Conservation (phyloP, 2,113 vertebrate genomes). For the Meles meles region DNA sequence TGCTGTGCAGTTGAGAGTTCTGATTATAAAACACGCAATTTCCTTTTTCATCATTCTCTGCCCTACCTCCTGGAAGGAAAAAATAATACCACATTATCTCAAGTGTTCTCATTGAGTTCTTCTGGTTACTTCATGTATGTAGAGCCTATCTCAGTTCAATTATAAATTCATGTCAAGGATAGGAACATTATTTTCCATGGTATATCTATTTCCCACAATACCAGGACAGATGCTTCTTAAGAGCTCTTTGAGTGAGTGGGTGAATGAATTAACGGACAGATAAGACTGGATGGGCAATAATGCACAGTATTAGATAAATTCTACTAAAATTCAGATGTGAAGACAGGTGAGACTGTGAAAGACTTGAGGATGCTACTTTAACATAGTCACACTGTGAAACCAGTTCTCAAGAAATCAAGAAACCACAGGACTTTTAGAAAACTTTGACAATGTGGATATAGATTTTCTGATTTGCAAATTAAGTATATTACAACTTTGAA, state of each 20-base stretch:
- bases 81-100: background rate
- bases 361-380: background rate
- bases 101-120: background rate
- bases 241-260: background rate
- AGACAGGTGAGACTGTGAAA: background rate
- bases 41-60: slow-evolving; percentile 8
- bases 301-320: background rate
- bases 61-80: background rate
- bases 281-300: background rate
- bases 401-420: slow-evolving; percentile 20
- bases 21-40: background rate
- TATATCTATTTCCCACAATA: background rate
- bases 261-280: background rate
- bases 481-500: background rate
- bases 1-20: background rate
- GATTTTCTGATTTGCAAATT: background rate
- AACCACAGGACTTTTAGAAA: background rate
- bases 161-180: background rate
- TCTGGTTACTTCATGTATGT: background rate
- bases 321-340: background rate
- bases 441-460: background rate
- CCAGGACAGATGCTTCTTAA: background rate
- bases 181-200: background rate
- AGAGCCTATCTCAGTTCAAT: background rate
- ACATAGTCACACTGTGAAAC: background rate